These are phyloP conservation scores for Yponomeuta evonymella DNA, from an alignment of 2,888 invertebrate species.

Conservation along the genomic window DNA sequence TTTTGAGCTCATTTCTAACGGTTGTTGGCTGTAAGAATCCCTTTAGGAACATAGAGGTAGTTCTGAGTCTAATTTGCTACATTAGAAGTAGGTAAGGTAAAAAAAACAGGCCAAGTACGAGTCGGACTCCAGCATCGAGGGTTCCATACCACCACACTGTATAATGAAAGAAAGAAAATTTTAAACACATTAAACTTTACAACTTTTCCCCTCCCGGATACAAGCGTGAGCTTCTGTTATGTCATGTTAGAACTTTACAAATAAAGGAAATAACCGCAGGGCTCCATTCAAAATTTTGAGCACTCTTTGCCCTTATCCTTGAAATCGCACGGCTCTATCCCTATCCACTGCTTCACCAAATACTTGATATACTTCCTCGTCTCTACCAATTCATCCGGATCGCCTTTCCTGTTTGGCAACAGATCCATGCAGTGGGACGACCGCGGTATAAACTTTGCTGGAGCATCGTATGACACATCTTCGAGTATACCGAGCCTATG, in stretches of 20 bases:
- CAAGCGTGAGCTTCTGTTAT: neutral
- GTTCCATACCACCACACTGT: too few species aligned
- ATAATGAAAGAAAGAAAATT: neutral
- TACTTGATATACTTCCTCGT: constrained; percentile 49
- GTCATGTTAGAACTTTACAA: neutral
- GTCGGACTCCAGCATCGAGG: too few species aligned
- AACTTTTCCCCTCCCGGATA: too few species aligned
- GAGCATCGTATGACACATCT: constrained; percentile 55
- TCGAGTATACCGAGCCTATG: constrained; percentile 67
- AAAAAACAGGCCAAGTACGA: too few species aligned
- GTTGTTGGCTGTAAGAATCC: too few species aligned
- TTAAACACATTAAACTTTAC: neutral
- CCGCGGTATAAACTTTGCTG: constrained; percentile 47
- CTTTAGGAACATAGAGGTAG: too few species aligned
- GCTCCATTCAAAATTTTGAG: neutral
- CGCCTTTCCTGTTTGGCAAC: constrained; percentile 38
- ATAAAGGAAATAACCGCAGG: neutral
- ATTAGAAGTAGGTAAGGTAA: too few species aligned
- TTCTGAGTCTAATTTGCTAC: too few species aligned
- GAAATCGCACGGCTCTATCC: constrained; percentile 20
- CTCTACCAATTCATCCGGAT: constrained; percentile 52
- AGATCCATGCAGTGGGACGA: constrained; percentile 56
- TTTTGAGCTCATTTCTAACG: too few species aligned
- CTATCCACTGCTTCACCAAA: constrained; percentile 58
- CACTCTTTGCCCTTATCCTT: neutral